Base-by-base conservation (phyloP, 2,797 vertebrate species). In the Micropoecilia bifurca region DNA sequence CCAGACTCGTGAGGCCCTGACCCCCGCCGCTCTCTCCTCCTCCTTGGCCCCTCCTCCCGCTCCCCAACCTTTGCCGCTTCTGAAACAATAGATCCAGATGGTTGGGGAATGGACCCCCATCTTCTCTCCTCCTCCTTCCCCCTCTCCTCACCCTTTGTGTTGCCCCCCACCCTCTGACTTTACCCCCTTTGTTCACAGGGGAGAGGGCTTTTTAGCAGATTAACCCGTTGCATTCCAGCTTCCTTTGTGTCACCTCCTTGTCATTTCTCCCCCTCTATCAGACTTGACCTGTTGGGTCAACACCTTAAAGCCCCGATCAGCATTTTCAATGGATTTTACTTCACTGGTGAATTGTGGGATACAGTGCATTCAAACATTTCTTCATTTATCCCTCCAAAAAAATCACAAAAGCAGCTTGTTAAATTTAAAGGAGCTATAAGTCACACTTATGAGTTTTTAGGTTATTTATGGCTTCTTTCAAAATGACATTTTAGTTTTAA, bases 21-120 rank as follows among this genome's bases (percentile, higher is more conserved):
- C 88, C 92, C 87, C 88, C 77, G n/a, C 86, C 82, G 80, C 75
- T 71, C 76, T 73, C 4, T 71, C 82, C 80, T 78, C 74, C 75
- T 50, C 78, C 66, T 73, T 68, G 66, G 78, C 90, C 85, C 85
- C 82, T 85, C 88, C 90, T 90, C 91, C 90, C 82, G 77, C 66
- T 75, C 86, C 80, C 76, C 79, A 85, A 83, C 80, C 78, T 86
- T 89, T 85, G 87, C 88, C 59, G 13, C 76, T 83, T 81, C 88
- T 90, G 92, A 95, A 94, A 96, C 96, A 96, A 96, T 95, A 91
- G 94, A 86, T 93, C 95, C 96, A 96, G 96, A 96, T 96, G 96
- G 96, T 95, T 93, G 55, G 88, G 92, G 90, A 94, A 91, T 93
- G 90, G 82, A 86, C 83, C 25, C 82, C 78, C 88, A 82, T 78